Conservation (phyloP, 1,140 invertebrate genomes). For the Drosophila miranda region DNA sequence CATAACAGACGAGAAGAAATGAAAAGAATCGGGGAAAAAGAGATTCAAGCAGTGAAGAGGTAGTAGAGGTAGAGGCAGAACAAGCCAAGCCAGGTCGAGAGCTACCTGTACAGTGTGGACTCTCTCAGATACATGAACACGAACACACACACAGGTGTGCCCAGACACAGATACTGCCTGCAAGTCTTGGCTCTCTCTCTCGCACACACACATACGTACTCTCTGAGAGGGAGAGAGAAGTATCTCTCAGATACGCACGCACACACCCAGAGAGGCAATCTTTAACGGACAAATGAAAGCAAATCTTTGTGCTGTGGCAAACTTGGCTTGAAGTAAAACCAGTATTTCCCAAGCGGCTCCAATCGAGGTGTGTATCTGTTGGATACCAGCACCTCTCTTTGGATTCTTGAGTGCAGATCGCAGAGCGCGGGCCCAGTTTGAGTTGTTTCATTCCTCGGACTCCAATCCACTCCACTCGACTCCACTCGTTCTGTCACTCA, state of each 20-base stretch:
- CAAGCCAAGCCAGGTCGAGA: conserved; percentile 56
- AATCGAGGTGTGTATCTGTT: conserved; percentile 66
- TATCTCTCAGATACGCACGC: conserved; percentile 9
- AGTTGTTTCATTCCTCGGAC: conserved; percentile 18
- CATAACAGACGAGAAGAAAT: conserved; percentile 48
- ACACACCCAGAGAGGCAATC: conserved; percentile 17
- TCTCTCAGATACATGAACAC: conserved; percentile 9
- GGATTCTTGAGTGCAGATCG: conserved; percentile 44
- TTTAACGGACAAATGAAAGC: conserved; percentile 79
- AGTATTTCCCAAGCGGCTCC: conserved; percentile 64
- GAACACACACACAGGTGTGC: background rate
- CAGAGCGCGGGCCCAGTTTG: conserved; percentile 13
- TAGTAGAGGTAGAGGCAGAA: background rate
- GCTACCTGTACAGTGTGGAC: conserved; percentile 49
- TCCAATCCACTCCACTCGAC: background rate
- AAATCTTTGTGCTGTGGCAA: conserved; percentile 69
- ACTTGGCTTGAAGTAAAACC: conserved; percentile 66
- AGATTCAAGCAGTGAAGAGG: conserved; percentile 7
- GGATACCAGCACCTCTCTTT: conserved; percentile 19
- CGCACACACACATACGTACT: background rate
- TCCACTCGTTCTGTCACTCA: conserved; percentile 61
- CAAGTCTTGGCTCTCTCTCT: background rate
- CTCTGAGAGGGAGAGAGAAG: conserved; percentile 10
- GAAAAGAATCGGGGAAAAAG: background rate
- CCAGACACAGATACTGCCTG: conserved; percentile 11